Evolutionary conservation across 2,888 invertebrate genomes (phyloP).

Genomic region (Hypomecis atomaria): DNA sequence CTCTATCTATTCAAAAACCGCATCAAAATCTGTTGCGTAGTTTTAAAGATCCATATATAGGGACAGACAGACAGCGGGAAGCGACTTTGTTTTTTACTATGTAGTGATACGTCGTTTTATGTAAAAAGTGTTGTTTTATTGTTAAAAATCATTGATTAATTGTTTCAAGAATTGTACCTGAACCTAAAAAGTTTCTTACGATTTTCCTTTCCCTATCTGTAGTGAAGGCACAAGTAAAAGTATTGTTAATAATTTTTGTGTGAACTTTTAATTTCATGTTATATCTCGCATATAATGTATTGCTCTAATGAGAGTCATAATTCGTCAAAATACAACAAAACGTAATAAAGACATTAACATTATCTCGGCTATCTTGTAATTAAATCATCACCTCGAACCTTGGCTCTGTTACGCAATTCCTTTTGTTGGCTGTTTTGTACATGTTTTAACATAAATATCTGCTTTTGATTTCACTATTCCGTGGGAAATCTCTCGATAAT

Average conservation of each 20-base stretch:
- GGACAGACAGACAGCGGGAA: no score
- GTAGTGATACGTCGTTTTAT: no score
- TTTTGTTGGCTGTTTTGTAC: constrained; percentile 22
- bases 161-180: no score
- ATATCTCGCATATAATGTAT: constrained; percentile 4
- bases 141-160: not conserved
- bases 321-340: constrained; percentile 30
- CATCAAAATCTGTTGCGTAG: no score
- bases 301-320: constrained; percentile 15
- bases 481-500: constrained; percentile 41
- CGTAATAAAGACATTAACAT: constrained; percentile 35
- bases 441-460: constrained; percentile 25
- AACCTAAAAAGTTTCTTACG: no score
- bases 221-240: no score
- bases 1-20: no score
- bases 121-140: no score
- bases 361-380: constrained; percentile 27
- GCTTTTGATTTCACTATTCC: constrained; percentile 42
- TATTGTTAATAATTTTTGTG: constrained; percentile 2
- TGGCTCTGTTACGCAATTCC: constrained; percentile 23
- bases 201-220: no score
- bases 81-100: no score
- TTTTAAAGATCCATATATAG: no score
- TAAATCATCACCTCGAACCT: constrained; percentile 27
- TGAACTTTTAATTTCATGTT: constrained; percentile 18